Evolutionary conservation across 2,797 vertebrate species (phyloP), one percentile per base, ranked within the genome.

Genomic region (Clarias platycephalus): DNA sequence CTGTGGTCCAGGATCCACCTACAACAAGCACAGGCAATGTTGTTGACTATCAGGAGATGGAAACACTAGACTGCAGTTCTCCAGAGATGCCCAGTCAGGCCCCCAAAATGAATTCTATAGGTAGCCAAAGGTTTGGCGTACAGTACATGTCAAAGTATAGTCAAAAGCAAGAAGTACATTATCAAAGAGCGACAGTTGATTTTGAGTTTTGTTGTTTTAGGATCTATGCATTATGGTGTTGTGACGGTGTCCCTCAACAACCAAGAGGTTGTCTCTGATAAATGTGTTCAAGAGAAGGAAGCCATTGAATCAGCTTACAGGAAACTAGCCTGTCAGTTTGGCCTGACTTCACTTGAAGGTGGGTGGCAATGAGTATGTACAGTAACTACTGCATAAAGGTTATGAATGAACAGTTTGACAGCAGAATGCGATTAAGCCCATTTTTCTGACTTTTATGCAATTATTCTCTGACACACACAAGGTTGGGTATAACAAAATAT

Each of bases 221-320:
- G 44, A 44, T 44, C 44, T 44, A 44, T 12, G 16, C 89, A 53
- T 80, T 91, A 88, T 75, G 44, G 87, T 34, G 87, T 81, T 53
- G 90, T 91, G 53, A 91, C 85, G 1, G 66, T 92, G 62, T 9
- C 26, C 74, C 85, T 91, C 24, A 70, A 83, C 16, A 81, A 72
- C 55, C 81, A 6, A 58, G 80, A 86, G 1, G 26, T 89, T 44
- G 18, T 0, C 0, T 80, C 84, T 68, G 82, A 82, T 37, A 80
- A 40, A 24, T 74, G 2, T 37, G 40, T 31, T 68, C 24, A 75
- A 5, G 16, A 83, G 2, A 70, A 85, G 24, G 84, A 89, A 31
- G 88, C 88, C 60, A 68, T n/a, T 58, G 86, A 92, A 71, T 88
- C 86, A 12, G 88, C 86, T 15, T 92, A 91, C 66, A 60, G 62